phyloP scores from a whole-genome alignment of 2,113 vertebrate genomes.

The Leucopsar rothschildi region DNA sequence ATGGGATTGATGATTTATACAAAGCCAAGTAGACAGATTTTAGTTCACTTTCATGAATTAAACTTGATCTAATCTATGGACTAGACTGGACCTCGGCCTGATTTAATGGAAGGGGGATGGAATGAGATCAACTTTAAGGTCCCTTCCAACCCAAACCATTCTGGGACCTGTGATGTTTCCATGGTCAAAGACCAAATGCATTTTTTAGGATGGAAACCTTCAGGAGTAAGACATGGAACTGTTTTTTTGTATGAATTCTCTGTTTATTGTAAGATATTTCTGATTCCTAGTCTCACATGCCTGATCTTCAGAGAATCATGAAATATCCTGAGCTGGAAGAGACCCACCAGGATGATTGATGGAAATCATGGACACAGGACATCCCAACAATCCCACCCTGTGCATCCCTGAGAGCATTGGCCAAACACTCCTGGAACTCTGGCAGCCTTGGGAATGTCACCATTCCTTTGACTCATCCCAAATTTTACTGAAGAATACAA shows the following conservation, averaged over 20 bases:
- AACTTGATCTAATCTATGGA: not conserved
- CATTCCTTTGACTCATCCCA: not conserved
- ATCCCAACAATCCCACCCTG: not conserved
- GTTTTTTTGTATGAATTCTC: not conserved
- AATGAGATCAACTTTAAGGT: not conserved
- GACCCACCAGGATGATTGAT: not conserved
- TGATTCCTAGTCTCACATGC: not conserved
- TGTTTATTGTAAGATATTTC: not conserved
- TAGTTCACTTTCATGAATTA: not conserved
- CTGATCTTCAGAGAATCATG: not conserved
- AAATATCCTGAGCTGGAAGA: not conserved
- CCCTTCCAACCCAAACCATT: not conserved
- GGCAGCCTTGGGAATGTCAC: fast-evolving
- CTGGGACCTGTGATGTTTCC: not conserved
- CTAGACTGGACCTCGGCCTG: not conserved
- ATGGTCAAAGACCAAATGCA: not conserved
- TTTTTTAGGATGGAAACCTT: not conserved
- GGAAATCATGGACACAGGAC: no score
- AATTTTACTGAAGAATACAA: not conserved
- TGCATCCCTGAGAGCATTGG: not conserved
- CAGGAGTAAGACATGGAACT: not conserved
- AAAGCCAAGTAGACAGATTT: not conserved
- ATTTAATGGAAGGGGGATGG: not conserved
- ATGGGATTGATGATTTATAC: not conserved
- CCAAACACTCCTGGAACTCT: not conserved